phyloP scores from a whole-genome alignment of 2,797 vertebrate genomes.

The Synaphobranchus kaupii region DNA sequence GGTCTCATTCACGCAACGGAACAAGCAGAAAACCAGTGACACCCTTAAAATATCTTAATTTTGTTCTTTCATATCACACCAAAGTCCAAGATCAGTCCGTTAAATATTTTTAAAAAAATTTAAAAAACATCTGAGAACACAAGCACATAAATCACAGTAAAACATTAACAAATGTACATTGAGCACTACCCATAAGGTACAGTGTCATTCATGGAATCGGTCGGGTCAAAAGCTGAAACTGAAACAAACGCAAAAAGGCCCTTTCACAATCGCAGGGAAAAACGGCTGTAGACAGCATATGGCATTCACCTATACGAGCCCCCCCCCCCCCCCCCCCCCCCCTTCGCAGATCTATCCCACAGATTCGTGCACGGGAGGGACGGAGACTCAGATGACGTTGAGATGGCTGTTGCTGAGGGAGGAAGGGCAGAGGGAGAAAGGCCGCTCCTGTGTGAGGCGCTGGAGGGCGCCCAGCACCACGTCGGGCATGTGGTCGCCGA shows the following conservation, averaged over 20 bases:
- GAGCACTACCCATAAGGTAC: constrained; percentile 58
- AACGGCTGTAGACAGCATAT: constrained; percentile 9
- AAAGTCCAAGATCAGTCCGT: constrained; percentile 17
- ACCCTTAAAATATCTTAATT: constrained; percentile 33
- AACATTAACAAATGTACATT: constrained; percentile 54
- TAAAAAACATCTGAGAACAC: too few species aligned
- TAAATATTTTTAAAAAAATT: constrained; percentile 24
- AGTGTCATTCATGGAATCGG: constrained; percentile 40
- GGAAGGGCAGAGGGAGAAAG: constrained; percentile 76
- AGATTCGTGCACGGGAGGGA: background rate
- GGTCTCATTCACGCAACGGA: constrained; percentile 51
- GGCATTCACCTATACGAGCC: background rate
- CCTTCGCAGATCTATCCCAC: background rate
- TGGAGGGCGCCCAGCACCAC: constrained; percentile 78
- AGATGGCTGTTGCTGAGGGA: constrained; percentile 65
- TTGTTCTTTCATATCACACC: background rate
- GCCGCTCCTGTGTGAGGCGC: constrained; percentile 72
- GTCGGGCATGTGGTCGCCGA: constrained; percentile 93
- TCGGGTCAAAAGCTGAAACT: constrained; percentile 17
- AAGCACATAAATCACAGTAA: constrained; percentile 42
- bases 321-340: too few species aligned
- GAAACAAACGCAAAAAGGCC: constrained; percentile 40
- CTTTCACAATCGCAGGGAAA: constrained; percentile 25
- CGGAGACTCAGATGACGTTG: constrained; percentile 61
- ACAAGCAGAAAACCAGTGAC: constrained; percentile 43